Base-by-base conservation (phyloP, 2,888 invertebrate species). In the Metellina segmentata region DNA sequence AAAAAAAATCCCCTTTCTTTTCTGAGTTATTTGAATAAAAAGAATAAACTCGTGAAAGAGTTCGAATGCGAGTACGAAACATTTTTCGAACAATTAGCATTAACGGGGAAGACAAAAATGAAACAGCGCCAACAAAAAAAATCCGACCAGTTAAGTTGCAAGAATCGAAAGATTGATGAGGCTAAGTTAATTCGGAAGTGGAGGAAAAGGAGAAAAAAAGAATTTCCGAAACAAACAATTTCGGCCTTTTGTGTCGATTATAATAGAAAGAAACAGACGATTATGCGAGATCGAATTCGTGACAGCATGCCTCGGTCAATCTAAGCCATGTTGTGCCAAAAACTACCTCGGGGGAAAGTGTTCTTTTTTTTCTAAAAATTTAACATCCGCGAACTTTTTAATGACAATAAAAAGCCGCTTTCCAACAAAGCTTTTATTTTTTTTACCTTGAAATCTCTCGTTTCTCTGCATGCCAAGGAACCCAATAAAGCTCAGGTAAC, bases 141-240 rank as follows among this genome's bases (percentile, higher is more conserved):
- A 85, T 51, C 61, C 71, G 20, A 20, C 70, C 77, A 90, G 90
- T 81, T 77, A 34, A 34, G 34, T 34, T 34, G 34, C 34, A 34
- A 81, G 70, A 90, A 81, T 87, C 77, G 71, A 61, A 87, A 82
- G 91, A 91, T 91, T 82, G 87, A 91, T 91, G 91, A 85, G 51
- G 20, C 20, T 13, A 61, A 79, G 89, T 72, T 72, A 72, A 71
- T 70, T 81, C 11, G n/a, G 71, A 81, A 79, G 53, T 34, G 69
- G 19, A 51, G 51, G 61, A 69, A 53, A 51, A 52, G 72, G 81
- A 16, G 53, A 61, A 70, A 74, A 19, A 72, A 6, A 53, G 51
- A 86, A 87, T 48, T 69, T 81, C 70, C 52, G 85, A 53, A 81
- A 51, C 74, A 77, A 90, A 86, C 90, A 82, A 85, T 79, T 75